Evolutionary conservation across 1,140 invertebrate species (phyloP).

Genomic region (Drosophila ficusphila): DNA sequence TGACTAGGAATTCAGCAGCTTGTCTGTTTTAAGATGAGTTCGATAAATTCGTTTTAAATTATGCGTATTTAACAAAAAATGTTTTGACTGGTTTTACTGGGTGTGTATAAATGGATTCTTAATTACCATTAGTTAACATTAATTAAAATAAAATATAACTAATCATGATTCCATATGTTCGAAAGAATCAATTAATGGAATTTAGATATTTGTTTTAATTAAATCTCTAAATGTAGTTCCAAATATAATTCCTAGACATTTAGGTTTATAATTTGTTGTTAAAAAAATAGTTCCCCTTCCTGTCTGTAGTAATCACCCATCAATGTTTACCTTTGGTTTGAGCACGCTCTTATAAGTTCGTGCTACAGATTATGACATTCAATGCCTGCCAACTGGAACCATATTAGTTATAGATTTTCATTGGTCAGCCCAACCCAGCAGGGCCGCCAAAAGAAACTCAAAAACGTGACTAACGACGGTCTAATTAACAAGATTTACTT

Average conservation of each 20-base stretch:
- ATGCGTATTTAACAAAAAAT: background rate
- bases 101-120: background rate
- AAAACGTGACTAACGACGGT: slow-evolving; percentile 62
- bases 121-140: background rate
- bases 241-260: too few relatives aligned
- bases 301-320: background rate
- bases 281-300: slow-evolving; percentile 3
- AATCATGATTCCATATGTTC: too few relatives aligned
- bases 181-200: too few relatives aligned
- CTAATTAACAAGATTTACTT: slow-evolving; percentile 60
- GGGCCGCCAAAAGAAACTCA: slow-evolving; percentile 11
- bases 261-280: too few relatives aligned
- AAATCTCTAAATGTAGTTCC: too few relatives aligned
- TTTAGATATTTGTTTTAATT: too few relatives aligned
- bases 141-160: too few relatives aligned
- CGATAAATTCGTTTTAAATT: background rate
- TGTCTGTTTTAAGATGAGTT: slow-evolving; percentile 1
- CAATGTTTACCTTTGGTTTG: slow-evolving; percentile 23
- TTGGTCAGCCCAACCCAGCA: slow-evolving; percentile 36
- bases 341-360: slow-evolving; percentile 53
- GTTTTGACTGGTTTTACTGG: background rate
- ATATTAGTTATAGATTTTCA: slow-evolving; percentile 66
- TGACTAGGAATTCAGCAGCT: slow-evolving; percentile 25
- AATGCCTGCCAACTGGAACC: slow-evolving; percentile 13
- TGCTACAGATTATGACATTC: slow-evolving; percentile 55